phyloP scores from a whole-genome alignment of 2,113 vertebrate genomes.

The Misgurnus mizolepis region DNA sequence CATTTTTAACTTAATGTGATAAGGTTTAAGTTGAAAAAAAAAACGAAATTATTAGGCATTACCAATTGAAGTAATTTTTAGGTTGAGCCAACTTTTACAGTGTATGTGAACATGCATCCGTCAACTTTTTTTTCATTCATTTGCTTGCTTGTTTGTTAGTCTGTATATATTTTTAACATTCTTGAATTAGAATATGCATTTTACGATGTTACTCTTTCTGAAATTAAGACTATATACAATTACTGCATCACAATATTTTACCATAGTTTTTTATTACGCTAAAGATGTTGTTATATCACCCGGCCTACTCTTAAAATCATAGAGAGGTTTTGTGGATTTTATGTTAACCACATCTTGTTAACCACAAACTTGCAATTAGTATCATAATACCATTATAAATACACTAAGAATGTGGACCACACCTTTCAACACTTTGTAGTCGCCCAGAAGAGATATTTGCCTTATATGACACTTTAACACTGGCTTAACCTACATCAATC shows the following conservation, averaged over 20 bases:
- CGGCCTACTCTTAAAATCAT: conserved; percentile 3
- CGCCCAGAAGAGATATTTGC: not conserved
- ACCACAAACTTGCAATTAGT: conserved; percentile 28
- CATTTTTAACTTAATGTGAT: too few relatives aligned
- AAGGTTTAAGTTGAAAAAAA: too few relatives aligned
- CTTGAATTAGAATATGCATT: not conserved
- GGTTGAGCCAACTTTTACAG: too few relatives aligned
- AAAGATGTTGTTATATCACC: not conserved
- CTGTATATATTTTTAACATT: too few relatives aligned
- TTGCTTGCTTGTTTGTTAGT: too few relatives aligned
- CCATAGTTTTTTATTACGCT: not conserved
- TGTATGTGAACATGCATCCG: too few relatives aligned
- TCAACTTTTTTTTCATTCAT: too few relatives aligned
- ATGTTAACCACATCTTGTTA: conserved; percentile 9
- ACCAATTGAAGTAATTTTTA: too few relatives aligned
- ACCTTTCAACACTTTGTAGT: conserved; percentile 5
- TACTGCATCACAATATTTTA: not conserved
- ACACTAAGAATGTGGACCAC: conserved; percentile 27
- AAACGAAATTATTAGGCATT: too few relatives aligned
- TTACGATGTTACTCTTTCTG: too few relatives aligned
- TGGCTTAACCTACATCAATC: conserved; percentile 14
- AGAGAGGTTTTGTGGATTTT: conserved; percentile 3
- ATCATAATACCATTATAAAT: conserved; percentile 16
- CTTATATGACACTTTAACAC: not conserved
- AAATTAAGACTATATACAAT: not conserved